A percentile compares a stretch with the other conserved stretches of the same genome.
Evolutionary conservation across 1,140 invertebrate genomes (phyloP).

Genomic region (Octopus bimaculoides): DNA sequence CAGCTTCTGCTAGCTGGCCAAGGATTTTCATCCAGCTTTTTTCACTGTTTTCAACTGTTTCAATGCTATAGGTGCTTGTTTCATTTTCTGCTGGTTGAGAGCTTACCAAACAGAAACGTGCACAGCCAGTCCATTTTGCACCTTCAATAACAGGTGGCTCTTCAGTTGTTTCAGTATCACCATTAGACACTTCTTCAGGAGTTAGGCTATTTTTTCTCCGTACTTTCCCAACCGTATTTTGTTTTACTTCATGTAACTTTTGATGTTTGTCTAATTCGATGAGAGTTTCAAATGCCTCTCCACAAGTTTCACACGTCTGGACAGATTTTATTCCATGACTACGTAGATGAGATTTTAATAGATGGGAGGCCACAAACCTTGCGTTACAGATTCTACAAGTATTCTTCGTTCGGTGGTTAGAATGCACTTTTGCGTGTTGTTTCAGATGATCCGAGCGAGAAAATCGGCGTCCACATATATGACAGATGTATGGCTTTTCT

Average conservation of each 20-base stretch:
- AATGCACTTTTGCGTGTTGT: slow-evolving; percentile 46
- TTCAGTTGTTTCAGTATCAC: not conserved
- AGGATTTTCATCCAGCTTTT: not conserved
- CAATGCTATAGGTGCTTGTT: not conserved
- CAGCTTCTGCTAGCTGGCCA: not conserved
- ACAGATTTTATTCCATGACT: slow-evolving; percentile 21
- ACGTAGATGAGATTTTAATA: slow-evolving; percentile 17
- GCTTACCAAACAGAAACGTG: not conserved
- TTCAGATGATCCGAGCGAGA: slow-evolving; percentile 71
- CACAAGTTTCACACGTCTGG: slow-evolving; percentile 40
- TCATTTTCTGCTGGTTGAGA: not conserved
- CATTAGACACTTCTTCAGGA: not conserved
- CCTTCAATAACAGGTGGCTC: not conserved
- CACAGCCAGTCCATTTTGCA: not conserved
- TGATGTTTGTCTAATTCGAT: slow-evolving; percentile 8
- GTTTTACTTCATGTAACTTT: slow-evolving; percentile 8
- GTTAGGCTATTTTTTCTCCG: not conserved
- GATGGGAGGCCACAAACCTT: not conserved
- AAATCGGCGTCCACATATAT: slow-evolving; percentile 80
- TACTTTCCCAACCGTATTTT: not conserved
- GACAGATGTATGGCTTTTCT: slow-evolving; percentile 88
- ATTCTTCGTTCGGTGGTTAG: slow-evolving; percentile 36
- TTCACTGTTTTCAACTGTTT: slow-evolving; percentile 1
- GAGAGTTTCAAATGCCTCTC: slow-evolving; percentile 37
- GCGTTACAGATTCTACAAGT: slow-evolving; percentile 29